Evolutionary conservation across 2,797 vertebrate species (phyloP).

Genomic region (Protosalanx chinensis): DNA sequence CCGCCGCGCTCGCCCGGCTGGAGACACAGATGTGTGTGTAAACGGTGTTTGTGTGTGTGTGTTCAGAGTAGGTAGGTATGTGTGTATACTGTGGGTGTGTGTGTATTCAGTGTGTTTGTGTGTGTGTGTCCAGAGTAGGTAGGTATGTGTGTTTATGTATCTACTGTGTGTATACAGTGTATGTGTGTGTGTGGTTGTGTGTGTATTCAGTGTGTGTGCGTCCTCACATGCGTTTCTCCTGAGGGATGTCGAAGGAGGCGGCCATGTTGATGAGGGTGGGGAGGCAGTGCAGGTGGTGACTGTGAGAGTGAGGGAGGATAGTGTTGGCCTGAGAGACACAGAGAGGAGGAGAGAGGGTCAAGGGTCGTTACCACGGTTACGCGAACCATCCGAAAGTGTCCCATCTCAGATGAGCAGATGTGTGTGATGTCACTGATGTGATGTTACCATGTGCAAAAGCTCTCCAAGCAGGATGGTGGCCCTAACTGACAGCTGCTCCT

Average conservation of each 20-base stretch:
- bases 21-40: slow-evolving; percentile 13
- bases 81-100: background rate
- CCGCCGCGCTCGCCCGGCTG: slow-evolving; percentile 92
- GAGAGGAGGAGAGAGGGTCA: background rate
- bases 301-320: slow-evolving; percentile 97
- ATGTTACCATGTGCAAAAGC: slow-evolving; percentile 89
- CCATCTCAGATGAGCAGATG: background rate
- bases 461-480: slow-evolving; percentile 96
- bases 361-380: background rate
- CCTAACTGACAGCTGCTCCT: slow-evolving; percentile 88
- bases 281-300: slow-evolving; percentile 96
- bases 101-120: background rate
- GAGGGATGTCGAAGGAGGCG: slow-evolving; percentile 93
- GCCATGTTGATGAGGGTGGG: slow-evolving; percentile 98
- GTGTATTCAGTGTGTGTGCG: slow-evolving; percentile 1
- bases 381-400: background rate
- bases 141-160: too few relatives aligned
- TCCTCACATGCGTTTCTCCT: slow-evolving; percentile 92
- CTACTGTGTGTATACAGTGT: background rate
- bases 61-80: background rate
- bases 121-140: too few relatives aligned
- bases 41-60: background rate
- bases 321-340: slow-evolving; percentile 83
- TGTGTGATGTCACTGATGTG: background rate
- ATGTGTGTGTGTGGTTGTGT: slow-evolving; percentile 2